These are phyloP conservation scores for Drosophila murphyi DNA, from an alignment of 1,140 invertebrate species.

Conservation along the genomic window DNA sequence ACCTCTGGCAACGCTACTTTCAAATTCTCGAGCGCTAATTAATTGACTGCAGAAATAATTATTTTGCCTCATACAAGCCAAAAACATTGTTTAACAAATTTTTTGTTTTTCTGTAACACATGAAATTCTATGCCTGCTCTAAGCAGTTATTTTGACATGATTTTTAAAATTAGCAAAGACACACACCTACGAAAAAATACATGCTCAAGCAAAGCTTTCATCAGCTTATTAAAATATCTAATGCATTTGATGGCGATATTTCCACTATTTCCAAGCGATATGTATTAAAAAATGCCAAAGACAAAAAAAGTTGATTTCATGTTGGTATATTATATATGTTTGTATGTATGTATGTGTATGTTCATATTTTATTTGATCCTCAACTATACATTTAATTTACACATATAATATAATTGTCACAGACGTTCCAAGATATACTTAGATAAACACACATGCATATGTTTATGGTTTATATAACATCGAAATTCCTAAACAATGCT, in stretches of 20 bases:
- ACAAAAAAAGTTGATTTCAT: background rate
- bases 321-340: background rate
- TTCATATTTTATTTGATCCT: slow-evolving; percentile 63
- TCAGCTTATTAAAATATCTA: background rate
- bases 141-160: background rate
- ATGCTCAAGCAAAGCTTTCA: background rate
- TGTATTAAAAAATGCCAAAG: slow-evolving; percentile 40
- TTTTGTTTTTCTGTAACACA: background rate
- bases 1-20: background rate
- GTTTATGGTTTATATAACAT: slow-evolving; percentile 33
- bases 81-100: slow-evolving; percentile 4
- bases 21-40: background rate
- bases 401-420: slow-evolving; percentile 62
- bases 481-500: slow-evolving; percentile 24
- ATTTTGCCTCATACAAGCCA: background rate
- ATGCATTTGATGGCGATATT: slow-evolving; percentile 26
- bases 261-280: slow-evolving; percentile 5
- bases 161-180: slow-evolving; percentile 7
- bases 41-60: background rate
- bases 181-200: background rate
- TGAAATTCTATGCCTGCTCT: slow-evolving; percentile 20
- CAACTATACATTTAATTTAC: slow-evolving; percentile 51
- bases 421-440: slow-evolving; percentile 68
- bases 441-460: slow-evolving; percentile 56
- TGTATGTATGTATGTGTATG: slow-evolving; percentile 6